Base-by-base conservation (phyloP, 2,113 vertebrate genomes). In the Sapajus apella region DNA sequence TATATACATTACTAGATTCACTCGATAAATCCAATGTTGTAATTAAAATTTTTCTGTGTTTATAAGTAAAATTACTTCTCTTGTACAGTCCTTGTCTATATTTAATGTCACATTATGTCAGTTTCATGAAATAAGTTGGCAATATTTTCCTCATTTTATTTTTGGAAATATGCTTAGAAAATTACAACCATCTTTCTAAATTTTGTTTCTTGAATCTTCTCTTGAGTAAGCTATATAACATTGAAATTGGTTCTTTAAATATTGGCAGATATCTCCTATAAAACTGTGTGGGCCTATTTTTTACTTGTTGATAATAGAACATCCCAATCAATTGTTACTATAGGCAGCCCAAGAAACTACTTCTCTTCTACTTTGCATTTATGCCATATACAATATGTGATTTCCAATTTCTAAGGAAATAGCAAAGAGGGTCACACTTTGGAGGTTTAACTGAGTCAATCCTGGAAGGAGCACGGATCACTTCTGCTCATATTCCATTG, bases 31-130 rank as follows among this genome's bases (percentile, higher is more conserved):
- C 93, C 8, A 30, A 0, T 52, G 16, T 76, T 90, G 83, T 70
- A 79, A 90, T 84, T 92, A 56, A 90, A 95, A 55, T 5, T 83
- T 89, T 77, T 92, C 70, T 96, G 4, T 43, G 73, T 81, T 95
- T 58, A 45, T 56, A 72, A 93, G 47, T 68, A 30, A 92, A 96
- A 90, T 77, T 79, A 35, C 0, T 95, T 96, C 87, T 70, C 27
- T 73, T 61, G 0, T 81, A 32, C 1, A 76, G 20, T 64, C 18
- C 27, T 76, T 91, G 3, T 88, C 4, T 37, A 32, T 80, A 81
- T 86, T 92, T 90, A 87, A 58, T 84, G 81, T 77, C 14, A 94
- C 10, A 52, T 90, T 56, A 40, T 16, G n/a, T 87, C 21, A 45
- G 4, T 73, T 84, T 85, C 25, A 72, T 88, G 72, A 95, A 92